Evolutionary conservation across 2,888 invertebrate genomes (phyloP).

Genomic region (Eristalis arbustorum): DNA sequence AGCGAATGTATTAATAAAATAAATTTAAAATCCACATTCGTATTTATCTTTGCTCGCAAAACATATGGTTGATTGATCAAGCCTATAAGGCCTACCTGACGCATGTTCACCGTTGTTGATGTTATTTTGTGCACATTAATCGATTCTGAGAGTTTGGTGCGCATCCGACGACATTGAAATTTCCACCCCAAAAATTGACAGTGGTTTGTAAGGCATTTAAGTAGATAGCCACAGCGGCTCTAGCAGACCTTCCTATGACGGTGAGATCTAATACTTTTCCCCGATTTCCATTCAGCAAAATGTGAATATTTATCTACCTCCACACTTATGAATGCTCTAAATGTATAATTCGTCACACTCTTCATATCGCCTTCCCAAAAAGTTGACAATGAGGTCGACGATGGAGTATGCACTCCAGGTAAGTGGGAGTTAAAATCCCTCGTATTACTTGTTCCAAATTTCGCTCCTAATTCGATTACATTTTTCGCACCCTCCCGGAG

Average conservation of each 20-base stretch:
- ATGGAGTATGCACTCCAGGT: not conserved
- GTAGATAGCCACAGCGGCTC: no score
- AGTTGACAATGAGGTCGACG: not conserved
- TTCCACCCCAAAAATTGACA: no score
- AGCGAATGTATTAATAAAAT: not conserved
- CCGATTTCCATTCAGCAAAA: not conserved
- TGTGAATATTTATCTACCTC: not conserved
- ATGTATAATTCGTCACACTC: not conserved
- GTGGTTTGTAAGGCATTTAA: no score
- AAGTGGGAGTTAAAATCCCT: not conserved
- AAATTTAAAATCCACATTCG: not conserved
- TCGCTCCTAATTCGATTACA: conserved; percentile 39
- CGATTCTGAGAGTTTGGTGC: no score
- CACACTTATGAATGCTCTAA: not conserved
- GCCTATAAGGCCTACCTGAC: no score
- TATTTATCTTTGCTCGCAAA: not conserved
- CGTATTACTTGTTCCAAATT: conserved; percentile 1
- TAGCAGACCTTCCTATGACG: no score
- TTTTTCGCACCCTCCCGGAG: not conserved
- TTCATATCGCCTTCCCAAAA: not conserved
- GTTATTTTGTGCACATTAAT: no score
- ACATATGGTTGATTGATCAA: no score
- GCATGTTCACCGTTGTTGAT: no score
- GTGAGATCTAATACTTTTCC: no score
- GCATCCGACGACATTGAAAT: no score